These are phyloP conservation scores for Melanostoma scalare DNA, from an alignment of 2,888 invertebrate genomes.

Conservation along the genomic window DNA sequence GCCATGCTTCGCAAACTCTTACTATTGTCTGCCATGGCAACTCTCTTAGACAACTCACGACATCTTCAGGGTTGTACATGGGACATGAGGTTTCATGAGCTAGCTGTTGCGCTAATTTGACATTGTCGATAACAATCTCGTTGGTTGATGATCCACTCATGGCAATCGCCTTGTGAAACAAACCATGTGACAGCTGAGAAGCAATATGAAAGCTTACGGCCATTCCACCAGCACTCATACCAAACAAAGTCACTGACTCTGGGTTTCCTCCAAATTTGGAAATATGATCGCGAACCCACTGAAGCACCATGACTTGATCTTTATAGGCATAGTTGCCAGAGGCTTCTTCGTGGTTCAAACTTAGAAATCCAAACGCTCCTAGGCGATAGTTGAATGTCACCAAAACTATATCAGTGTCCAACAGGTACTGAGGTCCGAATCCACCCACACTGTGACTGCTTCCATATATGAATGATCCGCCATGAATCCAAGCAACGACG, in stretches of 20 bases:
- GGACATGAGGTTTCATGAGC: conserved; percentile 85
- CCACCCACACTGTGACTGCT: conserved; percentile 76
- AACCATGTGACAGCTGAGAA: conserved; percentile 85
- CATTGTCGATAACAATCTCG: conserved; percentile 82
- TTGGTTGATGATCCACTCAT: conserved; percentile 86
- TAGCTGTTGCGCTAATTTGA: conserved; percentile 84
- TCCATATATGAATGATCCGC: conserved; percentile 77
- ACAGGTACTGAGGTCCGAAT: conserved; percentile 77
- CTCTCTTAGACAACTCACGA: conserved; percentile 84
- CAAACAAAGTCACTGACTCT: conserved; percentile 85
- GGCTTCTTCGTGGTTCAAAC: conserved; percentile 84
- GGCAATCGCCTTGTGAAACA: conserved; percentile 87
- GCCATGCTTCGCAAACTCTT: conserved; percentile 75
- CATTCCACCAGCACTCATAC: conserved; percentile 83
- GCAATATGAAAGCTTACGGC: conserved; percentile 83
- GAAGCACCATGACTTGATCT: conserved; percentile 86
- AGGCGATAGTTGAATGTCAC: conserved; percentile 80
- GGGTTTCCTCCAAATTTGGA: conserved; percentile 86
- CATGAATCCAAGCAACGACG: conserved; percentile 79
- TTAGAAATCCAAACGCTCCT: conserved; percentile 83
- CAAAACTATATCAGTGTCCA: conserved; percentile 78
- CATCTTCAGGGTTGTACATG: conserved; percentile 82
- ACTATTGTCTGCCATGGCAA: conserved; percentile 76
- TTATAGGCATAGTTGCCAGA: conserved; percentile 87
- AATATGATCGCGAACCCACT: conserved; percentile 86